Evolutionary conservation across 2,888 invertebrate species (phyloP).

Genomic region (Scrobipalpa costella): DNA sequence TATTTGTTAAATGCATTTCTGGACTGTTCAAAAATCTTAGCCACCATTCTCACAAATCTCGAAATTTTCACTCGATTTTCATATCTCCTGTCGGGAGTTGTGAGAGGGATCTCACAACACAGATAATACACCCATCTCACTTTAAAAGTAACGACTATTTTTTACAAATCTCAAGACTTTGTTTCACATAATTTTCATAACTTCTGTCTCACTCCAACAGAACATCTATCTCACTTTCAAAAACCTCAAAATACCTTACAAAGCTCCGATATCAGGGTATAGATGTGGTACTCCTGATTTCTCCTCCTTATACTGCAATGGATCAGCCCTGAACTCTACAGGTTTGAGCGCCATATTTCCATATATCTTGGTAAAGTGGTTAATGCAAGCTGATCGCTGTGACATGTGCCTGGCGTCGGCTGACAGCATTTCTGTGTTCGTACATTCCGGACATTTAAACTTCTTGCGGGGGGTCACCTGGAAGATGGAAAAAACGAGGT

Average conservation of each 20-base stretch:
- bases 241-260: slow-evolving; percentile 79
- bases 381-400: slow-evolving; percentile 94
- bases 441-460: slow-evolving; percentile 97
- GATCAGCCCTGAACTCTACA: slow-evolving; percentile 97
- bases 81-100: no score
- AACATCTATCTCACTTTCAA: neutral
- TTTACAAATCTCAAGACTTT: no score
- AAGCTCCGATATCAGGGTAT: slow-evolving; percentile 92
- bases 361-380: slow-evolving; percentile 88
- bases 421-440: slow-evolving; percentile 95
- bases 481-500: no score
- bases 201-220: no score
- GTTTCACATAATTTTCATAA: no score
- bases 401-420: slow-evolving; percentile 96
- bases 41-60: neutral
- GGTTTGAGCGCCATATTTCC: slow-evolving; percentile 93
- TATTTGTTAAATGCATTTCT: neutral
- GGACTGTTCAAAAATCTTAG: neutral
- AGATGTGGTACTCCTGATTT: slow-evolving; percentile 92
- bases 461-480: slow-evolving; percentile 97
- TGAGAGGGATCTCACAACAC: neutral
- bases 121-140: neutral
- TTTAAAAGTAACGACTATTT: no score
- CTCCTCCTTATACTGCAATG: slow-evolving; percentile 93
- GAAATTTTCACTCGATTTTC: no score